These are phyloP conservation scores for Lepidonotus clava DNA, from an alignment of 2,888 invertebrate genomes.

Conservation along the genomic window DNA sequence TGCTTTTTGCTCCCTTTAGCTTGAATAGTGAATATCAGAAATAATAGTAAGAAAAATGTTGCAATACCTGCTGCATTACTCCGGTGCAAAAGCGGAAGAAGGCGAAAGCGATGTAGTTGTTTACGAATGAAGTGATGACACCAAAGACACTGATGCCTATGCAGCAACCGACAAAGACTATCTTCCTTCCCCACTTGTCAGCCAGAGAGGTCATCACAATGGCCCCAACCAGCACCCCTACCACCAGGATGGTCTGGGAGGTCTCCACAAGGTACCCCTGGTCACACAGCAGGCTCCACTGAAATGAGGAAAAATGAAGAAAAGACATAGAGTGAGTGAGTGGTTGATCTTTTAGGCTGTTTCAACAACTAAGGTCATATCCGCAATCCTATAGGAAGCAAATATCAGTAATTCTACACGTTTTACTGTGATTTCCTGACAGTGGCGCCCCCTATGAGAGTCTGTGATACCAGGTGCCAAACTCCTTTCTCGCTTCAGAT, in stretches of 20 bases:
- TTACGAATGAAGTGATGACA: conserved; percentile 11
- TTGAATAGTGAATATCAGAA: too few relatives aligned
- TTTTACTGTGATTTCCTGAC: background rate
- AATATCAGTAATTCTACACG: background rate
- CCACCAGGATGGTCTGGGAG: conserved; percentile 54
- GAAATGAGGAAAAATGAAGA: background rate
- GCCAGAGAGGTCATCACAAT: conserved; percentile 18
- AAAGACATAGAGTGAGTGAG: background rate
- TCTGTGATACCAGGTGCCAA: too few relatives aligned
- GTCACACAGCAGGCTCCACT: conserved; percentile 54
- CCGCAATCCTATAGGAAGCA: background rate
- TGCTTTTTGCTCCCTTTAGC: too few relatives aligned
- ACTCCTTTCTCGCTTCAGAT: too few relatives aligned
- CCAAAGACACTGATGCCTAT: background rate
- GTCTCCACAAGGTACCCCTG: conserved; percentile 19
- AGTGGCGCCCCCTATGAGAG: too few relatives aligned
- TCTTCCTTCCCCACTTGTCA: conserved; percentile 46
- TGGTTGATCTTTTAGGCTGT: background rate
- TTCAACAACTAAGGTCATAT: background rate
- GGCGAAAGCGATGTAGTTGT: conserved; percentile 54
- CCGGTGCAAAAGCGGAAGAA: conserved; percentile 59
- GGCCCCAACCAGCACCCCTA: conserved; percentile 50
- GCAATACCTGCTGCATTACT: conserved; percentile 62
- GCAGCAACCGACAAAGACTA: conserved; percentile 7
- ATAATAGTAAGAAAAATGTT: too few relatives aligned